These are phyloP conservation scores for Oikopleura albicans DNA, from an alignment of 23 tunicate species.

Conservation along the genomic window DNA sequence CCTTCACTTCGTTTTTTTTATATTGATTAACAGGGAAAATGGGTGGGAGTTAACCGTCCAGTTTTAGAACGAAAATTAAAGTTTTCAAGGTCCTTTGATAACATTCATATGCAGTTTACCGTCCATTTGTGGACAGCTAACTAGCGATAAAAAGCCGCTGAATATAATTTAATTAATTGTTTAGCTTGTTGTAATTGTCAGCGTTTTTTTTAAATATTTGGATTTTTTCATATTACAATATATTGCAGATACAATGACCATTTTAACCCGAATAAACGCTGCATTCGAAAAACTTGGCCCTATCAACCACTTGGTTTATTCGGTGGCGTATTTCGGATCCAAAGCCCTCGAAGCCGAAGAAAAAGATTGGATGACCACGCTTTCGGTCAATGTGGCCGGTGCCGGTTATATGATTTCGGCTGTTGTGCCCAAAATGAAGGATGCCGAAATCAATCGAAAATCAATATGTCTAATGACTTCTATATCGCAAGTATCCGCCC, in stretches of 20 bases:
- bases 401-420: neutral
- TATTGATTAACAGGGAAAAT: too few species aligned
- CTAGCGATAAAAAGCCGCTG: too few species aligned
- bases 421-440: neutral
- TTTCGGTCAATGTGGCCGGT: neutral
- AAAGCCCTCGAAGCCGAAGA: neutral
- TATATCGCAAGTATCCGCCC: slow-evolving; percentile 29
- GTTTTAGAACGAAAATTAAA: too few species aligned
- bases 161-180: too few species aligned
- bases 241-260: neutral
- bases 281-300: neutral
- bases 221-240: too few species aligned
- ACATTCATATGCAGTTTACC: too few species aligned
- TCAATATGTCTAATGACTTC: slow-evolving; percentile 34
- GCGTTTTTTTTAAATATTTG: too few species aligned
- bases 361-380: neutral
- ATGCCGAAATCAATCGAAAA: neutral
- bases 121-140: too few species aligned
- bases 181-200: too few species aligned
- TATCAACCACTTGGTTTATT: neutral
- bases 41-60: too few species aligned
- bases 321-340: neutral
- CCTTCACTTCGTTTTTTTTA: too few species aligned
- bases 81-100: too few species aligned
- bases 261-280: neutral